Base-by-base conservation (phyloP, 2,797 vertebrate genomes). In the Okamejei kenojei region DNA sequence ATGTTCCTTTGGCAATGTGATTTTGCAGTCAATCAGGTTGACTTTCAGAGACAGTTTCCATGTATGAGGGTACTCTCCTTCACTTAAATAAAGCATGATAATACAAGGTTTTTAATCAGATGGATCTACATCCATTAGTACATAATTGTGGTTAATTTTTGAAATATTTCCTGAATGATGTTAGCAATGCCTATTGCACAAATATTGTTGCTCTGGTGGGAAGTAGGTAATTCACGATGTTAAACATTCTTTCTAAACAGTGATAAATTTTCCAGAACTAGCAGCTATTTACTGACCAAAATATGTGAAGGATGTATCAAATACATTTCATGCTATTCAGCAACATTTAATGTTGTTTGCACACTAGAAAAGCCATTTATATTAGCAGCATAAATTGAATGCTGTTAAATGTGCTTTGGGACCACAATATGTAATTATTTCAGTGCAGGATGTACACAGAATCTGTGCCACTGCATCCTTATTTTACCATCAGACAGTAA, bases 181-280 rank as follows among this genome's bases (percentile, higher is more conserved):
- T 17, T 29, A n/a, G 29, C 29, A 32, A 65, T n/a, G 61, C 54
- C 58, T 63, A 29, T 86, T 65, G 29, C 82, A 86, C 82, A 19
- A 86, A 63, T 32, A 8, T 63, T 65, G 13, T 7, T 63, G 54
- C 58, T 7, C 29, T 32, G 82, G 45, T 10, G 58, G 45, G 80
- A 82, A 58, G 23, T 84, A 54, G 81, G 81, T 26, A 84, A 58
- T 84, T 58, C 45, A 61, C 81, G 9, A 61, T 84, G 26, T 84
- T 84, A 61, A 84, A 84, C 81, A 84, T 84, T 84, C 29, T 65
- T 63, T 86, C 58, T 61, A 84, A 84, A 84, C 54, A 29, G 58
- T n/a, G 54, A 29, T 86, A 61, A 86, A 61, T 58, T n/a, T 61
- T 63, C 58, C 58, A 86, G 58, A 32, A 15, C 54, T 58, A 29